Evolutionary conservation across 2,888 invertebrate species (phyloP).

Genomic region (Tenodera sinensis): DNA sequence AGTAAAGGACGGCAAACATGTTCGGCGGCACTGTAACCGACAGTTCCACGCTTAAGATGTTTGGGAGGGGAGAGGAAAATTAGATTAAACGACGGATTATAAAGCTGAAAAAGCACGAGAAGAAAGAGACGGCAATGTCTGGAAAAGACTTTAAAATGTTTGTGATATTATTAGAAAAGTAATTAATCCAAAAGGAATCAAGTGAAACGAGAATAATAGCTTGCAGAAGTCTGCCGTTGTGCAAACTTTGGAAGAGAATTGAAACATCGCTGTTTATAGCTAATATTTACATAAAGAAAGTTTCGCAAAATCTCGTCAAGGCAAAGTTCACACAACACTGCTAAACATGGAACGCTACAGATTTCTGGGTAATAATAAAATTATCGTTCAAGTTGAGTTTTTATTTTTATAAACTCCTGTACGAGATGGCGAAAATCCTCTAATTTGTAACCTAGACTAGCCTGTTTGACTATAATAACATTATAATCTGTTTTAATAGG

Average conservation of each 20-base stretch:
- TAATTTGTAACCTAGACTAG: too few relatives aligned
- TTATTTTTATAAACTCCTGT: too few relatives aligned
- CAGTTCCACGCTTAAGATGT: not conserved
- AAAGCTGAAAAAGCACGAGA: not conserved
- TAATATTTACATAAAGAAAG: not conserved
- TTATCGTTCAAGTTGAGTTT: too few relatives aligned
- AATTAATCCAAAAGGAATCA: not conserved
- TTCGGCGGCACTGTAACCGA: not conserved
- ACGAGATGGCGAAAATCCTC: too few relatives aligned
- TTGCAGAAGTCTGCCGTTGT: not conserved
- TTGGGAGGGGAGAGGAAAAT: not conserved
- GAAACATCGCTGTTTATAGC: not conserved
- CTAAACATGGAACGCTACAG: not conserved
- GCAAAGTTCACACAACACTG: not conserved
- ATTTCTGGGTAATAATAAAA: not conserved
- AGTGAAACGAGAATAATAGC: not conserved
- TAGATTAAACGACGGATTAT: not conserved
- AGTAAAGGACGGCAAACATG: not conserved
- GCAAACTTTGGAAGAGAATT: not conserved
- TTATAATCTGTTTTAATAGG: too few relatives aligned
- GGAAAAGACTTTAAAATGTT: not conserved
- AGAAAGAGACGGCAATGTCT: not conserved
- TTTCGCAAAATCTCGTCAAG: not conserved
- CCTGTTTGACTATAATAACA: too few relatives aligned
- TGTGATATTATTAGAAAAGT: not conserved